Percentiles rank a stretch among this genome's conserved stretches.
phyloP scores from a whole-genome alignment of 2,113 vertebrate species.

The Tupaia chinensis region DNA sequence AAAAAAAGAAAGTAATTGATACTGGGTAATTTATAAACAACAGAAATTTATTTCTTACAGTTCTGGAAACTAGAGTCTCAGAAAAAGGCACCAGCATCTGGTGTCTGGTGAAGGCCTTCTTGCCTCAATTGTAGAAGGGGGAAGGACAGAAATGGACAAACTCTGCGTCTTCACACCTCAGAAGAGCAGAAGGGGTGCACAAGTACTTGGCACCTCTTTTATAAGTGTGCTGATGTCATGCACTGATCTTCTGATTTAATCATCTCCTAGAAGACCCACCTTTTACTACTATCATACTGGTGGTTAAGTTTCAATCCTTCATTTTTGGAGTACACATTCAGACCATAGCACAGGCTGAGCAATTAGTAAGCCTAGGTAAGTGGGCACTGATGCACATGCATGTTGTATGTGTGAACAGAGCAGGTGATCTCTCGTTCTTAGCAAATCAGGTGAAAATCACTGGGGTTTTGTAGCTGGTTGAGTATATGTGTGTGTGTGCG shows the following conservation, averaged over 20 bases:
- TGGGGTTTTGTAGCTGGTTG: background rate
- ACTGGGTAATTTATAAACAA: background rate
- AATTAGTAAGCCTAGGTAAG: background rate
- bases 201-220: background rate
- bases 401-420: background rate
- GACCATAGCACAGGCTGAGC: background rate
- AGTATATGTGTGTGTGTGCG: background rate
- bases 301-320: background rate
- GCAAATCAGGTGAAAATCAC: background rate
- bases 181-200: background rate
- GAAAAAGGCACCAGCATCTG: background rate
- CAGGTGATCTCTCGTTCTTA: background rate
- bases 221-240: background rate
- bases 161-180: background rate
- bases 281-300: background rate
- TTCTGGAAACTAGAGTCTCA: background rate
- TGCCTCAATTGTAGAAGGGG: background rate
- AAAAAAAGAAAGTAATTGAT: too few relatives aligned
- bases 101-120: background rate
- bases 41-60: background rate
- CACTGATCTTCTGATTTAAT: background rate
- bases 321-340: too few relatives aligned
- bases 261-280: background rate
- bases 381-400: fast-evolving
- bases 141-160: background rate